Percentiles rank a stretch among this genome's conserved stretches.
Conservation (phyloP, 2,113 vertebrate genomes). For the Zootoca vivipara region DNA sequence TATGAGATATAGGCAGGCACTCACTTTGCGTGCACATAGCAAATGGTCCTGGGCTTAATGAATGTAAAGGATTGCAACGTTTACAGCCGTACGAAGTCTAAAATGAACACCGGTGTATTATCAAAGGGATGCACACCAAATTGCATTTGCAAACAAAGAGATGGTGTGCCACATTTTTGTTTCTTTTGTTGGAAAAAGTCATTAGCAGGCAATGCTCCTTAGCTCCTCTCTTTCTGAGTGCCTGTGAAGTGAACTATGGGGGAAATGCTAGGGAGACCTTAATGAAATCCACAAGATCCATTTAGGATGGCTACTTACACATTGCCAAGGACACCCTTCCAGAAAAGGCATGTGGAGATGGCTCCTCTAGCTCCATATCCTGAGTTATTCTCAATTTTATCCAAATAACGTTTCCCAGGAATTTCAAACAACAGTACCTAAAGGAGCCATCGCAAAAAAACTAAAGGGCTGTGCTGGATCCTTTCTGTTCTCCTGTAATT, state of each 20-base stretch:
- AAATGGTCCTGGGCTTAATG: constrained; percentile 76
- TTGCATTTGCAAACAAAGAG: constrained; percentile 74
- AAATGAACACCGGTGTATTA: constrained; percentile 71
- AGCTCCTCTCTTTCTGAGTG: constrained; percentile 51
- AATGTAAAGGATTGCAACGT: constrained; percentile 72
- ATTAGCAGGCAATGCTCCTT: constrained; percentile 46
- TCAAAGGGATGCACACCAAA: constrained; percentile 70
- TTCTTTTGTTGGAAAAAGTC: constrained; percentile 65
- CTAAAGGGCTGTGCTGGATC: neutral
- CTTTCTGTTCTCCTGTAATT: neutral
- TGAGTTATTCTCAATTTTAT: neutral
- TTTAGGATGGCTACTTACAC: neutral
- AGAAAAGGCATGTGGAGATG: too few relatives aligned
- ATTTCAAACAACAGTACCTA: neutral
- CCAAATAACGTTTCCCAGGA: neutral
- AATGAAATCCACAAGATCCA: neutral
- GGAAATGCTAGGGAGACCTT: neutral
- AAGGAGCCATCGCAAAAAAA: neutral
- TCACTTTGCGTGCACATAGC: constrained; percentile 70
- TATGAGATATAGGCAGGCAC: constrained; percentile 62
- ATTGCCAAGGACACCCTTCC: neutral
- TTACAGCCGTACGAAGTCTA: constrained; percentile 69
- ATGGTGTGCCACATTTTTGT: constrained; percentile 70
- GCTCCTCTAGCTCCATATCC: neutral
- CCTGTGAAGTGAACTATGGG: neutral